A percentile compares a stretch with the other conserved stretches of the same genome.
phyloP scores from a whole-genome alignment of 2,888 invertebrate species.

The Drosophila nr. perissopoda region DNA sequence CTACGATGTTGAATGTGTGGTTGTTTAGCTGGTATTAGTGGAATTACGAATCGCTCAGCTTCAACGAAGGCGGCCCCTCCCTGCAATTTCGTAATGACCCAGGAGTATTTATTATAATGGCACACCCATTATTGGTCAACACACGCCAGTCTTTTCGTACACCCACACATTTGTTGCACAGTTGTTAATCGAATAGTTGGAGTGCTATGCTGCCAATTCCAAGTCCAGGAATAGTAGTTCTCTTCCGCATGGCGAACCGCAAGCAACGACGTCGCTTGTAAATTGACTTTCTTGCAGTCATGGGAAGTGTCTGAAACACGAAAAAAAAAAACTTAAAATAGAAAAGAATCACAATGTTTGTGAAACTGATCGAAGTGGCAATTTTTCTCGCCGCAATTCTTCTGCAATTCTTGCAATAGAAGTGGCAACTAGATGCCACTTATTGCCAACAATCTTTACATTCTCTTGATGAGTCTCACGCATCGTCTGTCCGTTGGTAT shows the following conservation, averaged over 20 bases:
- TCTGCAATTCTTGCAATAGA: constrained; percentile 16
- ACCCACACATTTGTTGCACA: constrained; percentile 3
- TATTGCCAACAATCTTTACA: constrained; percentile 21
- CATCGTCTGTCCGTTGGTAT: constrained; percentile 42
- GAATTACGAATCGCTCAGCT: constrained; percentile 9
- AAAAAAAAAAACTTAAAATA: constrained; percentile 4
- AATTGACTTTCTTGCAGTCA: constrained; percentile 26
- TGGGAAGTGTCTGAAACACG: constrained; percentile 25
- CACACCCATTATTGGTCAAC: constrained; percentile 52
- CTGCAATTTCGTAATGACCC: constrained; percentile 37
- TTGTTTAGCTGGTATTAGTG: constrained; percentile 11
- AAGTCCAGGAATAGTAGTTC: constrained; percentile 13
- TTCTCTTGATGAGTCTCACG: constrained; percentile 40
- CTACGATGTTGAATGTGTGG: constrained; percentile 38
- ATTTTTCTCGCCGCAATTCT: constrained; percentile 21
- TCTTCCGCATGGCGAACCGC: constrained; percentile 46
- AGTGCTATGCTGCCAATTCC: constrained; percentile 3
- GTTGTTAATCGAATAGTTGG: constrained; percentile 40
- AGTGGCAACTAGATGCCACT: constrained; percentile 56
- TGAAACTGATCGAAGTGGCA: constrained; percentile 54
- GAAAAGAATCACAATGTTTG: constrained; percentile 30
- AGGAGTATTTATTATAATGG: constrained; percentile 50
- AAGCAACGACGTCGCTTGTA: constrained; percentile 39
- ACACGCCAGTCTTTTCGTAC: constrained; percentile 8
- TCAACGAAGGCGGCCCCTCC: constrained; percentile 10